A percentile compares a stretch with the other conserved stretches of the same genome.
These are phyloP conservation scores for Murina feae DNA, from an alignment of 2,113 vertebrate species.

Conservation along the genomic window DNA sequence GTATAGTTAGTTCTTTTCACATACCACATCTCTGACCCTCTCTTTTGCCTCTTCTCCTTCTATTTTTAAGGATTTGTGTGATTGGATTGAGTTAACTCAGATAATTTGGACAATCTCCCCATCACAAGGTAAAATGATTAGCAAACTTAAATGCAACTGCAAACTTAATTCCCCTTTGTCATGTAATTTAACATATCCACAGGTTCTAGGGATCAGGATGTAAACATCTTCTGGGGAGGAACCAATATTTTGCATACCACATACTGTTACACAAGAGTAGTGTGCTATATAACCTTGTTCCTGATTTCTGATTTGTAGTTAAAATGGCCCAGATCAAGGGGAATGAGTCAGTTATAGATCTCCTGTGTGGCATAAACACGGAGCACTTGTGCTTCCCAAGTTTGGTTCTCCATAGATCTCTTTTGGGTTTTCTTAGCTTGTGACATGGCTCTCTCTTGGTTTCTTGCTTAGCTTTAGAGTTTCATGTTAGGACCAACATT, in stretches of 20 bases:
- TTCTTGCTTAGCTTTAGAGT: neutral
- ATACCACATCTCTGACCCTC: neutral
- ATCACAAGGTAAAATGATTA: neutral
- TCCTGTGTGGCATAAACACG: neutral
- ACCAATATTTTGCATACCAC: neutral
- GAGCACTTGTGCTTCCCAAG: neutral
- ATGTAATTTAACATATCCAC: neutral
- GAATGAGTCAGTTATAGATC: neutral
- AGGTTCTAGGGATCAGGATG: neutral
- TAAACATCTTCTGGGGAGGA: neutral
- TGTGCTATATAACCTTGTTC: neutral
- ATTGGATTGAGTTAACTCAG: neutral
- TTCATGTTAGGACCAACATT: neutral
- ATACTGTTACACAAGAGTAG: neutral
- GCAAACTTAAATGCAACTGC: neutral
- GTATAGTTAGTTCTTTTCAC: neutral
- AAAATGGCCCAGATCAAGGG: neutral
- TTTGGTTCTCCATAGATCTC: neutral
- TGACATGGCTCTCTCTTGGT: neutral
- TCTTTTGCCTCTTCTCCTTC: neutral
- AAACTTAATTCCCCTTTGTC: neutral
- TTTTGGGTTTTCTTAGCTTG: neutral
- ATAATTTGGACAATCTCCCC: neutral
- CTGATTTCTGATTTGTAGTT: neutral
- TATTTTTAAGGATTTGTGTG: neutral